These are phyloP conservation scores for Numenius phaeopus DNA, from an alignment of 2,797 vertebrate genomes.

Conservation along the genomic window DNA sequence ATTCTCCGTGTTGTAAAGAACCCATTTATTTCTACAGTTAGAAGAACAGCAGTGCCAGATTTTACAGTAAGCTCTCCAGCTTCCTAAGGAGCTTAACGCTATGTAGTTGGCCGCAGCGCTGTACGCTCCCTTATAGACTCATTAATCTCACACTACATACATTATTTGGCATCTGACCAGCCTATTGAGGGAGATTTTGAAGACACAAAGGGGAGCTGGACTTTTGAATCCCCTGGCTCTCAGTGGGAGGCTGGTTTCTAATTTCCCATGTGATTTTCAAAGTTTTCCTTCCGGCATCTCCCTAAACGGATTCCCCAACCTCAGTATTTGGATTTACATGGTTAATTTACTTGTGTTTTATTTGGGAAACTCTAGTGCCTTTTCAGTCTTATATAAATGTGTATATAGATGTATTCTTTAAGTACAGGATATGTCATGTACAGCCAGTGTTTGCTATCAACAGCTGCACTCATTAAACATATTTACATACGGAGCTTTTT, in stretches of 20 bases:
- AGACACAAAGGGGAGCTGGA: neutral
- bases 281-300: neutral
- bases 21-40: neutral
- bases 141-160: neutral
- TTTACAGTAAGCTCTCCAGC: neutral
- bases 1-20: neutral
- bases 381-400: conserved; percentile 44
- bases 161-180: neutral
- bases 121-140: neutral
- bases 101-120: neutral
- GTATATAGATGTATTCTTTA: conserved; percentile 42
- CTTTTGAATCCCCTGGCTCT: neutral
- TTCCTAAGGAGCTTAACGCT: conserved; percentile 3
- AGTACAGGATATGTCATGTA: neutral
- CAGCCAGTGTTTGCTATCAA: conserved; percentile 7
- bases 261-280: neutral
- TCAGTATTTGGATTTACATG: neutral
- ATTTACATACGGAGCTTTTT: neutral
- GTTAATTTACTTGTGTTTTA: conserved; percentile 20
- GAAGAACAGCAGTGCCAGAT: neutral
- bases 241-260: neutral
- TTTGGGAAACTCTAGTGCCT: conserved; percentile 65
- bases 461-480: neutral
- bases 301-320: neutral
- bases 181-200: conserved; percentile 9